Evolutionary conservation across 2,888 invertebrate genomes (phyloP).

Genomic region (Holacanthella duospinosa): DNA sequence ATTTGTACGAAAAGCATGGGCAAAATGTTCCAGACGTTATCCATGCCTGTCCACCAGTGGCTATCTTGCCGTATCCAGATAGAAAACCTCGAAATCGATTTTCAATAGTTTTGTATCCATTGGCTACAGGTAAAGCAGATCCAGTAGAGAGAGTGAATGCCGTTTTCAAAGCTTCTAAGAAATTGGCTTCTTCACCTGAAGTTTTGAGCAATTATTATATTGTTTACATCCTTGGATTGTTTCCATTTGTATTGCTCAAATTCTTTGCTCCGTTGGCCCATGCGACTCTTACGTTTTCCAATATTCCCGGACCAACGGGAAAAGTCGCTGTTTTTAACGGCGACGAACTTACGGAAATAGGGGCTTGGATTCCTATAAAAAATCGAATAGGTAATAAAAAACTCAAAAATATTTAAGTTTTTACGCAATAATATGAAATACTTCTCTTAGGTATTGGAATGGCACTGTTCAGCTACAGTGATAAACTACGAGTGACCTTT

Average conservation of each 20-base stretch:
- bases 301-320: slow-evolving; percentile 18
- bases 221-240: slow-evolving; percentile 15
- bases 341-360: slow-evolving; percentile 15
- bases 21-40: slow-evolving; percentile 15
- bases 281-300: slow-evolving; percentile 18
- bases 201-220: slow-evolving; percentile 15
- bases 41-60: slow-evolving; percentile 30
- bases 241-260: slow-evolving; percentile 11
- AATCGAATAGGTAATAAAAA: slow-evolving; percentile 18
- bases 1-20: slow-evolving; percentile 17
- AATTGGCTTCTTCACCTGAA: slow-evolving; percentile 15
- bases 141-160: slow-evolving; percentile 16
- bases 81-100: slow-evolving; percentile 32
- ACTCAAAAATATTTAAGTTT: too few relatives aligned
- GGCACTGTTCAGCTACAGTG: slow-evolving; percentile 19
- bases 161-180: slow-evolving; percentile 12
- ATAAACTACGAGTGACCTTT: slow-evolving; percentile 16
- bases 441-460: slow-evolving; percentile 18
- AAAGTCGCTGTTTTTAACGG: slow-evolving; percentile 14
- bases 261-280: slow-evolving; percentile 18
- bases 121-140: slow-evolving; percentile 18
- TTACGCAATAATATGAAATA: background rate
- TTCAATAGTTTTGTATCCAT: slow-evolving; percentile 26
- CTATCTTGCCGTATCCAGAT: slow-evolving; percentile 29
- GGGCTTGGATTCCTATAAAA: slow-evolving; percentile 23